Conservation (phyloP, 1,140 invertebrate genomes). For the silkworm (Bombyx mori) region ASM3026992v2 NC_085117.1:18707001-18707500, state of each 20-base stretch:
- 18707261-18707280: neutral
- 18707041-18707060: constrained; percentile 15
- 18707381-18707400: neutral
- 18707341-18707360: too few species aligned
- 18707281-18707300: too few species aligned
- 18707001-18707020: constrained; percentile 23
- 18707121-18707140: neutral
- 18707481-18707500: too few species aligned
- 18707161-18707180: neutral
- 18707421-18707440: too few species aligned
- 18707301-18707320: too few species aligned
- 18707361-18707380: neutral
- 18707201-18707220: constrained; percentile 10
- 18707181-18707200: neutral
- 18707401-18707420: too few species aligned
- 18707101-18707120: neutral
- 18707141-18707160: neutral
- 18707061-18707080: constrained; percentile 18
- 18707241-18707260: constrained; percentile 5
- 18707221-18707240: constrained; percentile 5
- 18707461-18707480: too few species aligned
- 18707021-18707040: constrained; percentile 3
- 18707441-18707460: too few species aligned
- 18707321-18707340: too few species aligned
- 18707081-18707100: constrained; percentile 20